Percentiles rank a stretch among this genome's conserved stretches.
Conservation (phyloP, 2,797 vertebrate genomes). For the Rhinatrema bivittatum region DNA sequence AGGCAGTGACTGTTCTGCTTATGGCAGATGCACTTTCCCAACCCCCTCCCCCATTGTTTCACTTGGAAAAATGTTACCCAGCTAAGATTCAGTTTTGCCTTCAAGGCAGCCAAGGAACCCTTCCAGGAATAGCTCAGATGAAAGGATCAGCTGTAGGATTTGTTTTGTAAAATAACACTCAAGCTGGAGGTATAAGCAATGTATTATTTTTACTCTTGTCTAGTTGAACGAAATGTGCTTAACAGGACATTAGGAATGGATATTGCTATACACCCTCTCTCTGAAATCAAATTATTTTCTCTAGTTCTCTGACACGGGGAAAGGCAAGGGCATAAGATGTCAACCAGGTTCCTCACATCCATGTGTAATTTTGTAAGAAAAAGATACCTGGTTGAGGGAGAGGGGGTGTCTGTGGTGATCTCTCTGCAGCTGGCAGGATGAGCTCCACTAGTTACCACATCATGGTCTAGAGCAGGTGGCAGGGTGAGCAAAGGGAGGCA, state of each 20-base stretch:
- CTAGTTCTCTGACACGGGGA: no score
- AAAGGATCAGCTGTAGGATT: slow-evolving; percentile 28
- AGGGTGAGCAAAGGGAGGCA: no score
- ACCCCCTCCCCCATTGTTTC: slow-evolving; percentile 45
- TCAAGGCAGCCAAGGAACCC: slow-evolving; percentile 45
- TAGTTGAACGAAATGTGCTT: accelerated
- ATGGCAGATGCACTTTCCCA: slow-evolving; percentile 46
- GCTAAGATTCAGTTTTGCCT: slow-evolving; percentile 49
- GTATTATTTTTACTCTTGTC: not conserved
- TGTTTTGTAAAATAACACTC: accelerated
- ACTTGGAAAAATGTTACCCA: slow-evolving; percentile 45
- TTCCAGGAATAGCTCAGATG: slow-evolving; percentile 34
- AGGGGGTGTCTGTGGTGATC: no score
- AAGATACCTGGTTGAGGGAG: no score
- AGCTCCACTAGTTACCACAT: no score
- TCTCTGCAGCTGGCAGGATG: no score
- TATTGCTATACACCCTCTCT: no score
- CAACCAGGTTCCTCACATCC: no score
- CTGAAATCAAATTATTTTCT: no score
- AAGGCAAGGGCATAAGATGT: no score
- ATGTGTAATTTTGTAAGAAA: no score
- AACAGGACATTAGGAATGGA: accelerated
- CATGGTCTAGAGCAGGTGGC: no score
- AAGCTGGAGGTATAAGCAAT: slow-evolving; percentile 1
- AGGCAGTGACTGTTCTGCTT: slow-evolving; percentile 36